Base-by-base conservation (phyloP, 2,888 invertebrate species). In the Marronus borbonicus region DNA sequence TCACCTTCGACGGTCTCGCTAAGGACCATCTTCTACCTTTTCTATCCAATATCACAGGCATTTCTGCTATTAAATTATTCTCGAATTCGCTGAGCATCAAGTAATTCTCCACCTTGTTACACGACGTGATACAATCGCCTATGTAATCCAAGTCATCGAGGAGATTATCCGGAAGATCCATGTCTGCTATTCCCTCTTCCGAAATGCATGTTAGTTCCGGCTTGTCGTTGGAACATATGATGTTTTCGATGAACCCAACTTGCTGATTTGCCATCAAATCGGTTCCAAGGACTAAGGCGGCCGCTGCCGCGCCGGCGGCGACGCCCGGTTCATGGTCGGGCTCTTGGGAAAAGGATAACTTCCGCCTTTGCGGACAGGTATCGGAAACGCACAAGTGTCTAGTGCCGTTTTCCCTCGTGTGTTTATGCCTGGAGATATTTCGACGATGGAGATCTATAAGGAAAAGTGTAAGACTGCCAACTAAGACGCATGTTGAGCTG, bases 71-170 rank as follows among this genome's bases (percentile, higher is more conserved):
- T 79, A 95, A 89, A 87, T 95, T 95, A 89, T 95, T 95, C 87
- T 96, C 95, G 88, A 95, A 95, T 88, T 96, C 96, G 84, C 95
- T 95, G 81, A 95, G 91, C 95, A 96, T 95, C 84, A 96, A 89
- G 87, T 95, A 95, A 89, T 95, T 95, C 88, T 96, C 95, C 81
- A 95, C 93, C 91, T 95, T 95, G 90, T 95, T 95, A 89, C 95
- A 95, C 81, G 95, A 95, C 82, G 95, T 95, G 87, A 95, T 95
- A 88, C 95, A 95, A 87, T 95, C 95, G 76, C 94, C 94, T 81
- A 94, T 94, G 86, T 94, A 94, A 86, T 95, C 94, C 82, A 95
- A 89, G 84, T 95, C 95, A 79, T 95, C 95, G 44, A 95, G 90
- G 77, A 95, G 88, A 86, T 95, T 94, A 85, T 95, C 95, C 24